Evolutionary conservation across 1,140 invertebrate genomes (phyloP), one percentile per base, ranked within the genome.

Genomic region (Philaenus spumarius): DNA sequence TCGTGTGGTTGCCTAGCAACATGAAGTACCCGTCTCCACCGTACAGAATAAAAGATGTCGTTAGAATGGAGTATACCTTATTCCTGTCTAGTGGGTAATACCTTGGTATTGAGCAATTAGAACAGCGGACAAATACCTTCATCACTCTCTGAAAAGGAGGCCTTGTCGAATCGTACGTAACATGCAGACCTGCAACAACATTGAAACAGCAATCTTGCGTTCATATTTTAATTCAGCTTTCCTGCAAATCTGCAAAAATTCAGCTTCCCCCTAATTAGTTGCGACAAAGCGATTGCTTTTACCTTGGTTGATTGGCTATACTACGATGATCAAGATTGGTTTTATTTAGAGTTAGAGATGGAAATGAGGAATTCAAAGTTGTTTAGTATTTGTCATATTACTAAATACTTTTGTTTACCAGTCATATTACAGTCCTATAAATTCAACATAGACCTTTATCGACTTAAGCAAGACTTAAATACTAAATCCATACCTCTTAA

Each of bases 121-220:
- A 67, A 64, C 83, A 84, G n/a, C 76, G 68, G 1, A 76, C 74
- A 47, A 72, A 30, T 1, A 77, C 71, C 1, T 71, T 71, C 14
- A 76, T 69, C 1, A 85, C 80, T 47, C 80, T 69, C 0, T 73
- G 66, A 4, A 75, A 75, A 1, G 62, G 58, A 14, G 79, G 75
- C 59, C 72, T 69, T 14, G 62, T 69, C 1, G 82, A 59, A 60
- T 85, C 75, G 60, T 82, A 84, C 1, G 67, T 66, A 0, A 84
- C 77, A 63, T 77, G 46, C 12, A 62, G 14, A 20, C 62, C 64
- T 64, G 59, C 14, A 30, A 34, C 26, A n/a, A n/a, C n/a, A 24
- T 2, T 5, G 2, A 60, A 48, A 14, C 11, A 47, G 6, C 23
- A 50, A 6, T 43, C 5, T 15, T 4, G 6, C 20, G n/a, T 43